Conservation (phyloP, 2,797 vertebrate species). For the Epinephelus malabaricus region DNA sequence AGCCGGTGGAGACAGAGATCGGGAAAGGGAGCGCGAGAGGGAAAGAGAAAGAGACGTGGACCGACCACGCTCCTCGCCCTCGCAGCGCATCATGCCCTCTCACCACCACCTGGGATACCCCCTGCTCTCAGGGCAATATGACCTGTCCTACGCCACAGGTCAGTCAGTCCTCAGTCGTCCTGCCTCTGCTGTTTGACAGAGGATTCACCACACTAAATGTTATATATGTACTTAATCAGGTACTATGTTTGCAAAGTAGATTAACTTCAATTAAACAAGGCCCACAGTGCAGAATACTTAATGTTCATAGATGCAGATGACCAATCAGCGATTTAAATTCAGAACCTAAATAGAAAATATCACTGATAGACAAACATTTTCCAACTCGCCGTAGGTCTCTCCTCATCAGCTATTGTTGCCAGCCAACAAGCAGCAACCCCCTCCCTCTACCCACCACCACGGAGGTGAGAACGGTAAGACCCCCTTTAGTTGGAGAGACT, state of each 20-base stretch:
- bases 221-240: conserved; percentile 7
- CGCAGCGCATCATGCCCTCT: conserved; percentile 96
- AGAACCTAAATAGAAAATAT: conserved; percentile 40
- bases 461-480: conserved; percentile 94
- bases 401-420: conserved; percentile 93
- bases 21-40: conserved; percentile 85
- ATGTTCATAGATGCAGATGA: conserved; percentile 12
- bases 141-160: conserved; percentile 98
- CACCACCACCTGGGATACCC: conserved; percentile 98
- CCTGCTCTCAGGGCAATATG: conserved; percentile 96
- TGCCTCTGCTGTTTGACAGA: conserved; percentile 2
- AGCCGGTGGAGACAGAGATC: conserved; percentile 84
- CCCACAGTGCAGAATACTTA: not conserved
- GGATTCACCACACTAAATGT: conserved; percentile 7
- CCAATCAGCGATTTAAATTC: conserved; percentile 19
- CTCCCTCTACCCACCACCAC: conserved; percentile 90
- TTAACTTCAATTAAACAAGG: conserved; percentile 8
- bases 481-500: conserved; percentile 36
- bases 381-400: conserved; percentile 85
- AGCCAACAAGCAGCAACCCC: conserved; percentile 92
- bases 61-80: conserved; percentile 95
- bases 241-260: conserved; percentile 8
- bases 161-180: conserved; percentile 52
- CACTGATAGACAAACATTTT: conserved; percentile 49
- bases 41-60: conserved; percentile 88